Evolutionary conservation across 2,797 vertebrate genomes (phyloP), one percentile per base, ranked within the genome.

Genomic region (Acanthornis magna): DNA sequence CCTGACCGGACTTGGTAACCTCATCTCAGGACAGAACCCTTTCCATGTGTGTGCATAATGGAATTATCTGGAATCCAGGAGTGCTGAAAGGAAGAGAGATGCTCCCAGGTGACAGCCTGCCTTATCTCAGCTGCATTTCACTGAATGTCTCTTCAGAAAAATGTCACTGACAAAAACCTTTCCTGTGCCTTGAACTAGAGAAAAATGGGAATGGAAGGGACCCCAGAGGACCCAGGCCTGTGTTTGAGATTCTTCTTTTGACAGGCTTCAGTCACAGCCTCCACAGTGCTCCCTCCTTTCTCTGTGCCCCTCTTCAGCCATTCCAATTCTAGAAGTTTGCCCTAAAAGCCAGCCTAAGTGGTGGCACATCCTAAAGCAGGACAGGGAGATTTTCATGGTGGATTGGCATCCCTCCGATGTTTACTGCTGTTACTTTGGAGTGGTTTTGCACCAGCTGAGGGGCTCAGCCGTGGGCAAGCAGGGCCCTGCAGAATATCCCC

Each of bases 391-490:
- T 63, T n/a, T 51, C 51, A 29, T 22, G 5, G 11, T 23, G 13
- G 19, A 19, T 22, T 65, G 58, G 10, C 42, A 43, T 8, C 6
- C 13, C n/a, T 55, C 20, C 15, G 18, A 13, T 67, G 82, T 72
- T 76, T 34, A 48, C 11, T 27, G 27, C 14, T 0, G 0, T 58
- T 42, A 45, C 42, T 61, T 74, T 0, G 0, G 34, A 61, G 53
- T 16, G 10, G 43, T 61, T 91, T 32, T 45, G 36, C 40, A 40
- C 9, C 63, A 72, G 71, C 20, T 55, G 26, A 53, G 19, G 3
- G 11, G 36, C 60, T 78, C 40, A 10, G n/a, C 29, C 0, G 0
- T 3, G 34, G 22, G 27, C 34, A 72, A 47, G 22, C n/a, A 81
- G 51, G 21, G 7, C 63, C 11, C 23, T n/a, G 32, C 29, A 55